These are phyloP conservation scores for Cephus pulcher DNA, from an alignment of 2,888 invertebrate species.

Conservation along the genomic window DNA sequence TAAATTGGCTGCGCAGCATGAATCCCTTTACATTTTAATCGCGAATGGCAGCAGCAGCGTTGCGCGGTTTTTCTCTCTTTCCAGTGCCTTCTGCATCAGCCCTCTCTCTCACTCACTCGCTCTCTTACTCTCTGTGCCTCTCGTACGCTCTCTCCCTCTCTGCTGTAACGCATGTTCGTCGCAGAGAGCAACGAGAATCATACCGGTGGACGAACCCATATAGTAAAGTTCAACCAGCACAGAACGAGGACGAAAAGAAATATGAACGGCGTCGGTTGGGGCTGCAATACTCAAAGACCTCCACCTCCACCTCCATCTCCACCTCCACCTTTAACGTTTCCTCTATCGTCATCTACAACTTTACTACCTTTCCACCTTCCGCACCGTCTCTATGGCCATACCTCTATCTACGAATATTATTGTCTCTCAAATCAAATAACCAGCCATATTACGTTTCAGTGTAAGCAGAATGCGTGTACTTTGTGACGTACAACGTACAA, in stretches of 20 bases:
- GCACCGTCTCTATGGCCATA: too few species aligned
- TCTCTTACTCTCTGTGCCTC: constrained; percentile 3
- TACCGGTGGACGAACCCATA: background rate
- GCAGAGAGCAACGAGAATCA: too few species aligned
- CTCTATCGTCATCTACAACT: too few species aligned
- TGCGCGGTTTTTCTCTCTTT: constrained; percentile 15
- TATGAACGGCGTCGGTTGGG: constrained; percentile 19
- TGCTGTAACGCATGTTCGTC: background rate
- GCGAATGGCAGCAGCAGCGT: constrained; percentile 31
- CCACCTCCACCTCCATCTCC: constrained; percentile 7
- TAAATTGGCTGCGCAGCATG: constrained; percentile 44
- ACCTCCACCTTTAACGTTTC: background rate
- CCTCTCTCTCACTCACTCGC: background rate
- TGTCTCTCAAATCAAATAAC: too few species aligned
- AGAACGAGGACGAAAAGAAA: constrained; percentile 20
- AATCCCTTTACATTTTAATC: constrained; percentile 48
- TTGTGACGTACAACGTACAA: background rate
- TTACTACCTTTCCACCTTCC: too few species aligned
- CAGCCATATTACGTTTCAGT: background rate
- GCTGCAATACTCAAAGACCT: constrained; percentile 17
- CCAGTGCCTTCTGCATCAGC: background rate
- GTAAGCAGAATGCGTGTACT: background rate
- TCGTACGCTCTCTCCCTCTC: constrained; percentile 6
- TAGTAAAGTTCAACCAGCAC: constrained; percentile 7
- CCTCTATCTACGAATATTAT: too few species aligned